Evolutionary conservation across 2,113 vertebrate genomes (phyloP), one percentile per base, ranked within the genome.

Genomic region (Tapirus terrestris): DNA sequence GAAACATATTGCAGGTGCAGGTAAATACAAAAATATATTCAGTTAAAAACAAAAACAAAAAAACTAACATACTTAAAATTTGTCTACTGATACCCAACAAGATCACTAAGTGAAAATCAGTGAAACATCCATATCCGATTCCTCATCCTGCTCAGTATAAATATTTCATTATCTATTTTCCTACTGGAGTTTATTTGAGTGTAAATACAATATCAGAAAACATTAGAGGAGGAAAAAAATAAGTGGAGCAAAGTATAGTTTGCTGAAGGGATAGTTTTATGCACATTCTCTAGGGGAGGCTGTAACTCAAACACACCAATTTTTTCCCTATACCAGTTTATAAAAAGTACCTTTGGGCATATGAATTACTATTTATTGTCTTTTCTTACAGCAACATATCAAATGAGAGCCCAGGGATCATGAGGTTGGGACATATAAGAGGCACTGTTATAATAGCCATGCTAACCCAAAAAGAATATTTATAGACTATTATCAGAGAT

Each of bases 101-200:
- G 63, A 82, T 91, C 31, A 79, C 29, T 65, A 82, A 81, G 21
- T 68, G 23, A 85, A 92, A 92, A 92, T 88, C 14, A 81, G n/a
- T 63, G 43, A 45, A 67, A 39, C 2, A 43, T 43, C 12, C 51
- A 56, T 68, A 80, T 89, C 56, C 5, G 51, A 76, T 81, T 51
- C 8, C 8, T 67, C 25, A 21, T 43, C 5, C 8, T 79, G 12
- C 9, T 76, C n/a, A 25, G 16, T 85, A 53, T 43, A 77, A n/a
- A 39, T 70, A 92, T 73, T 61, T 94, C 16, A 70, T 76, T 80
- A 85, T 29, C 31, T 95, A 3, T 73, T 85, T 92, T 75, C 53
- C 8, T 67, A 4, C 5, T 79, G 14, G 23, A 10, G 16, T 81
- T 86, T 76, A 92, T 31, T 45, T 84, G 8, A 29, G 6, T 68